Evolutionary conservation across 2,797 vertebrate genomes (phyloP), one percentile per base, ranked within the genome.

Genomic region (Sylvia borin): DNA sequence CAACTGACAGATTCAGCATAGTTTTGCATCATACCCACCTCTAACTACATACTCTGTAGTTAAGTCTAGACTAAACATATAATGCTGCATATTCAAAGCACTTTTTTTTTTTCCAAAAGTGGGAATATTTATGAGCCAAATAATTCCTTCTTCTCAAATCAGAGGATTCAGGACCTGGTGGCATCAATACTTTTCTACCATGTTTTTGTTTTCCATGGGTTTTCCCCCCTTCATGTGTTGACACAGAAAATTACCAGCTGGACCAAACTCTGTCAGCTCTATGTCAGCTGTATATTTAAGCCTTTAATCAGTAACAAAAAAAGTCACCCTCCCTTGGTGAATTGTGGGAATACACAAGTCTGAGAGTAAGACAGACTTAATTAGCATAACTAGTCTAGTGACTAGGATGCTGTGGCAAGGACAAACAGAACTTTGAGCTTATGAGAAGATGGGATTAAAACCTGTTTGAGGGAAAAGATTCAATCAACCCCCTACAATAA

Each of bases 1-100:
- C 2, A 34, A 20, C 22, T 10, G 10, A 13, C 9, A 13, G 20
- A 22, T 48, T 16, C 2, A 2, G 7, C 0, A 0, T 3, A 1
- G 3, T 67, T 83, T 40, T 34, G 4, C 10, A 3, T 31, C 7
- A 2, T 13, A 13, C 9, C 11, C 12, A 4, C 17, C 40, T 32
- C 27, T 25, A 53, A 32, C 9, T 34, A 10, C 17, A 21, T 9
- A 17, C 0, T 6, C 26, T 2, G 8, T 10, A 12, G 20, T 42
- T 51, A 7, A 13, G 34, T 64, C 17, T 16, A 10, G 29, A 40
- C 19, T 5, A 36, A 11, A 2, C 8, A 10, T 3, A 5, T 8
- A 47, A 13, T 3, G 9, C 9, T 18, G 21, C 3, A 1, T 7
- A 20, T 9, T 14, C 16, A 29, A 25, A 11, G 6, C 4, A 21